phyloP scores from a whole-genome alignment of 2,113 vertebrate genomes.

The Sander lucioperca region DNA sequence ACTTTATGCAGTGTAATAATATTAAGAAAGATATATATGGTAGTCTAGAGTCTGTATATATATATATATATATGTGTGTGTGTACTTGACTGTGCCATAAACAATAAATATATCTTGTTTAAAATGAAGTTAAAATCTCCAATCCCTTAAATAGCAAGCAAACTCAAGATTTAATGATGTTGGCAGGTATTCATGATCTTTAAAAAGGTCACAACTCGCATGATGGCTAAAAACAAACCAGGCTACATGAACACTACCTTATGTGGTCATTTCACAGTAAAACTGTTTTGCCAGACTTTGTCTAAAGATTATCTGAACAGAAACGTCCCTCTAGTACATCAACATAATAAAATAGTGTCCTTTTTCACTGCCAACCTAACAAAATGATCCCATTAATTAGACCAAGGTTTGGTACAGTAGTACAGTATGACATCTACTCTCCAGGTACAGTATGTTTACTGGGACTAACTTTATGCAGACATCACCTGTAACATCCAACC shows the following conservation, averaged over 20 bases:
- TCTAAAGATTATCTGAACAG: neutral
- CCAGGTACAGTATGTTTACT: neutral
- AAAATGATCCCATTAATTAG: neutral
- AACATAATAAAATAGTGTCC: neutral
- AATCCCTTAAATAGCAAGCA: neutral
- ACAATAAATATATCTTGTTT: neutral
- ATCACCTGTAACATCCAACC: neutral
- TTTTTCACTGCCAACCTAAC: neutral
- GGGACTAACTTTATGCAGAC: neutral
- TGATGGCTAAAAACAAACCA: slow-evolving; percentile 18
- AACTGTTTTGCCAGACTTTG: neutral
- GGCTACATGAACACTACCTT: slow-evolving; percentile 4
- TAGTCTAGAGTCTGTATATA: too few relatives aligned
- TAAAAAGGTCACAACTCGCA: neutral
- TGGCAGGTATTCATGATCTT: neutral
- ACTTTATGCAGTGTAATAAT: neutral
- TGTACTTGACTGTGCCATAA: neutral
- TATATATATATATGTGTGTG: neutral
- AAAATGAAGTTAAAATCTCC: neutral
- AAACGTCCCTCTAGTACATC: neutral
- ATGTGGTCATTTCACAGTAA: slow-evolving; percentile 19
- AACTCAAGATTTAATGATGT: neutral
- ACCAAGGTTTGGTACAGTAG: neutral
- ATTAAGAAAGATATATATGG: too few relatives aligned
- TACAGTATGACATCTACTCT: neutral